phyloP scores from a whole-genome alignment of 2,888 invertebrate species.

The Dasysyrphus tricinctus region DNA sequence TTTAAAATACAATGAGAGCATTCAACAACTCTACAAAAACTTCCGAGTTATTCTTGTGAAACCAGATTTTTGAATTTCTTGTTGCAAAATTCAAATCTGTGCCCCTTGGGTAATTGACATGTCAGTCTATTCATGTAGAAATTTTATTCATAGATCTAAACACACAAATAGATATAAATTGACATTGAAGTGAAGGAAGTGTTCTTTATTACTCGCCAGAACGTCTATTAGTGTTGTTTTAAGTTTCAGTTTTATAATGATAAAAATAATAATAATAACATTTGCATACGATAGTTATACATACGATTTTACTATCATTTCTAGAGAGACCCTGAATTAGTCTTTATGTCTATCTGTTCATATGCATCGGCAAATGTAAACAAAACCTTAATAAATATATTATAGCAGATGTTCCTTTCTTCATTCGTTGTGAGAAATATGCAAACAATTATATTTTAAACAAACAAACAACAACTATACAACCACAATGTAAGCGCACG shows the following conservation, averaged over 20 bases:
- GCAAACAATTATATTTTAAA: background rate
- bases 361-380: background rate
- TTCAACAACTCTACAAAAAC: too few relatives aligned
- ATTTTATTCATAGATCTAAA: background rate
- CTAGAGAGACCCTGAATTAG: background rate
- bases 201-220: background rate
- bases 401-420: background rate
- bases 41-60: too few relatives aligned
- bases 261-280: background rate
- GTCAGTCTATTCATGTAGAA: background rate
- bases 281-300: background rate
- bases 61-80: too few relatives aligned
- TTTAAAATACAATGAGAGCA: too few relatives aligned
- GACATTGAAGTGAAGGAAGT: constrained; percentile 4
- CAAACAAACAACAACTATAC: background rate
- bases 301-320: background rate
- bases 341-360: background rate
- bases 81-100: too few relatives aligned
- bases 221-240: background rate
- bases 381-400: background rate
- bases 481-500: background rate
- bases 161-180: background rate
- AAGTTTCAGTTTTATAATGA: background rate
- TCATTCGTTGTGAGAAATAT: background rate
- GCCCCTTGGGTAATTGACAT: background rate